Base-by-base conservation (phyloP, 1,140 invertebrate genomes). In the Drosophila rhopaloa region DNA sequence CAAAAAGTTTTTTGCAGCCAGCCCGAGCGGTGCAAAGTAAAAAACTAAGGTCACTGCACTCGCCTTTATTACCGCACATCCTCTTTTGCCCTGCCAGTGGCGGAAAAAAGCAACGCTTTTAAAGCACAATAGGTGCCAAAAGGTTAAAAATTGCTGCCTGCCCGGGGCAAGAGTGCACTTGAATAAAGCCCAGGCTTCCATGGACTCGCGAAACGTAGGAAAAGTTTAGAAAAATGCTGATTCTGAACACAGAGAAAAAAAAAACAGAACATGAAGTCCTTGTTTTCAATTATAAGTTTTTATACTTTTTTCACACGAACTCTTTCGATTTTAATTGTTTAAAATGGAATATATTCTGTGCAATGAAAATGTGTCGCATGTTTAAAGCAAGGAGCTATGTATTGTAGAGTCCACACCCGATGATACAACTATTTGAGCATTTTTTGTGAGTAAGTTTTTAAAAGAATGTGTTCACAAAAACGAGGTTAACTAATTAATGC, bases 21-120 rank as follows among this genome's bases (percentile, higher is more conserved):
- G 55, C 37, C 43, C 27, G 44, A 76, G 24, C 56, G 65, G 58
- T 56, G 67, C 57, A 44, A 35, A 40, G 63, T 29, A 76, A 79
- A 86, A 83, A 83, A 79, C 67, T 68, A 83, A 89, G 84, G 84
- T 86, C 84, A 80, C 37, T 86, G 83, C 79, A 79, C 83, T 80
- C 78, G 79, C 71, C 66, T 79, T 66, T 77, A 77, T 84, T 68
- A 51, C 61, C 53, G 65, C 51, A 41, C 38, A 46, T 43, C 35
- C 35, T 29, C 51, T 38, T 47, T 16, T 41, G 24, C 32, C 32
- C 16, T 8, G 47, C 19, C 63, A 44, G 48, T 27, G 50, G 19
- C 60, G 43, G 63, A 50, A 79, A 44, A 46, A 50, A 27, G 59
- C 54, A 67, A 58, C 54, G 60, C 61, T 72, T 65, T 71, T 56